Evolutionary conservation across 2,797 vertebrate species (phyloP), one percentile per base, ranked within the genome.

Genomic region (Jordanella pulchra): DNA sequence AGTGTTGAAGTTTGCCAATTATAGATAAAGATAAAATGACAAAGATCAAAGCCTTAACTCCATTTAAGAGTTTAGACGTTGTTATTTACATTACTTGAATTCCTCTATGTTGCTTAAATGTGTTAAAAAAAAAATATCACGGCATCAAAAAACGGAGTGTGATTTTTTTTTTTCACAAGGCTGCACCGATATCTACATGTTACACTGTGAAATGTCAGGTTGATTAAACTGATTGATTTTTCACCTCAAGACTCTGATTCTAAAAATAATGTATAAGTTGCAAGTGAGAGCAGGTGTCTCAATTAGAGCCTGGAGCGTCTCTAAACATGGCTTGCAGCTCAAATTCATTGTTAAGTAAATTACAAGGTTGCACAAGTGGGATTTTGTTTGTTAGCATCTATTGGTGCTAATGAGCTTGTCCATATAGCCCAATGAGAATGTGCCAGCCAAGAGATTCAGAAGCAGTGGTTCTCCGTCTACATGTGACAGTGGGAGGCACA

Each of bases 351-450:
- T 78, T 13, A 61, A 76, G 72, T 78, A 15, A 65, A 76, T 74
- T 65, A 67, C 70, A 27, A 67, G 70, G 83, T 69, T 23, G 14
- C 77, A 87, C 54, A 74, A 81, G 71, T 30, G 74, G 65, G 53
- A 79, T 75, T 73, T 83, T 76, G 73, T 81, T 88, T 28, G 11
- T 58, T 64, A 81, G 65, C 58, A 60, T 73, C 78, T 76, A 72
- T 69, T 4, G 53, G 65, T 72, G 78, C 75, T 88, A 87, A 89
- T 78, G 27, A 89, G 87, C 71, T 69, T 12, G 58, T 87, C 84
- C 87, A 76, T 82, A 81, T 77, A 83, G 86, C 77, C 80, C 77
- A 51, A 58, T 7, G 65, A 70, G 82, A 82, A 79, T 72, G 77
- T 70, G 75, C 65, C 75, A 79, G 79, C 78, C 21, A 23, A 81